Percentiles rank a stretch among this genome's conserved stretches.
phyloP scores from a whole-genome alignment of 2,113 vertebrate genomes.

The Odocoileus virginianus region DNA sequence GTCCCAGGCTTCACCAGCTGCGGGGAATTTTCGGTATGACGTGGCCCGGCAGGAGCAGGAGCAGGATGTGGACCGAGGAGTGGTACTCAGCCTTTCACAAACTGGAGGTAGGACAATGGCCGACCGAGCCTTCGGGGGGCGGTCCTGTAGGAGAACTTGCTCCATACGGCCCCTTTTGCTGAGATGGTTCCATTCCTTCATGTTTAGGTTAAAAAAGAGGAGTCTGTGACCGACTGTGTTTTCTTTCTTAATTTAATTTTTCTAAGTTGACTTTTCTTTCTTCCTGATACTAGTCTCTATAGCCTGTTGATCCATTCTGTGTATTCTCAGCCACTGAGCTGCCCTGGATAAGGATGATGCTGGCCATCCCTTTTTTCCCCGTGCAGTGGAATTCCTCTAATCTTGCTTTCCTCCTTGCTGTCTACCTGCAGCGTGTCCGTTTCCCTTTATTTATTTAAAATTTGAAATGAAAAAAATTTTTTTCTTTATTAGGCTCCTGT shows the following conservation, averaged over 20 bases:
- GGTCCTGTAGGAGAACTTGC: conserved; percentile 74
- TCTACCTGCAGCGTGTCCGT: conserved; percentile 17
- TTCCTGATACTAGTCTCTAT: conserved; percentile 51
- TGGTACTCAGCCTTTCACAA: conserved; percentile 88
- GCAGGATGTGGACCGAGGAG: conserved; percentile 84
- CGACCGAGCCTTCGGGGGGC: conserved; percentile 82
- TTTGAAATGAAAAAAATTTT: not conserved
- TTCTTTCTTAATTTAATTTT: conserved; percentile 76
- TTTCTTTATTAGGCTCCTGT: not conserved
- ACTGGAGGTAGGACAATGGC: conserved; percentile 81
- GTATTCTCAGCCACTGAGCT: conserved; percentile 66
- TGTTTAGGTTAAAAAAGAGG: conserved; percentile 77
- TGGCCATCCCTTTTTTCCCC: conserved; percentile 48
- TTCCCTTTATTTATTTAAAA: not conserved
- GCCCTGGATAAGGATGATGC: conserved; percentile 62
- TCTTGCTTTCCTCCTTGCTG: conserved; percentile 59
- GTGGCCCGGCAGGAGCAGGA: conserved; percentile 87
- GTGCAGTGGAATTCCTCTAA: conserved; percentile 45
- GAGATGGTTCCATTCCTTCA: conserved; percentile 74
- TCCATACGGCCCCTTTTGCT: conserved; percentile 69
- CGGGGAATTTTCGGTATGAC: conserved; percentile 88
- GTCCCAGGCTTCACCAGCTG: conserved; percentile 84
- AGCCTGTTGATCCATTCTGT: conserved; percentile 58
- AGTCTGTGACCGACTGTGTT: conserved; percentile 76
- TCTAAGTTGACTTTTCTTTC: conserved; percentile 67